A percentile compares a stretch with the other conserved stretches of the same genome.
Conservation (phyloP, 2,797 vertebrate genomes). For the Acanthopagrus latus region DNA sequence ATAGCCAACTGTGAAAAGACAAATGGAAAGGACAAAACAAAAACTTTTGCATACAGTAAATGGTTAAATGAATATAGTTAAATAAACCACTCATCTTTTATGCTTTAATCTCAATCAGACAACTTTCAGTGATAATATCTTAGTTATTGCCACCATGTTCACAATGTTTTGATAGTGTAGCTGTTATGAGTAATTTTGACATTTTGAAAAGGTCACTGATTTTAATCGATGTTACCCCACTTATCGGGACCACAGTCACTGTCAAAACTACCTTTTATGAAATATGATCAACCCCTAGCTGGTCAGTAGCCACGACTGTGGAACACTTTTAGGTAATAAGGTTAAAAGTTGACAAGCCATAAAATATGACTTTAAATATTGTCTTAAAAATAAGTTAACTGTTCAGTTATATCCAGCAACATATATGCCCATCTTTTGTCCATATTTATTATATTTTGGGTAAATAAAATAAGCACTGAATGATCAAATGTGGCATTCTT, state of each 20-base stretch:
- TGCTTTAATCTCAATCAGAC: not conserved
- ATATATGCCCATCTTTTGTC: not conserved
- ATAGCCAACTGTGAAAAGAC: constrained; percentile 17
- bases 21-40: constrained; percentile 15
- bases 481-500: not conserved
- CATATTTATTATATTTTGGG: not conserved
- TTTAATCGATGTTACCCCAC: not conserved
- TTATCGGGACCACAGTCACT: not conserved
- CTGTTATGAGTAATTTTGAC: constrained; percentile 11
- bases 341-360: not conserved
- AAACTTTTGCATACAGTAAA: not conserved
- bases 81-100: not conserved
- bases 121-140: not conserved
- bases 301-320: not conserved
- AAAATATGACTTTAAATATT: not conserved
- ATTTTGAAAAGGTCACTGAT: constrained; percentile 35
- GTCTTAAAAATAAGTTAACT: not conserved
- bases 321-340: constrained; percentile 15
- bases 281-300: not conserved
- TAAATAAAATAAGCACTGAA: not conserved
- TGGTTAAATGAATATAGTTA: too few species aligned
- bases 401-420: not conserved
- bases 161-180: not conserved
- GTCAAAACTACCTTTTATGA: not conserved
- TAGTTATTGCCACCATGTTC: not conserved